Evolutionary conservation across 2,113 vertebrate genomes (phyloP), one percentile per base, ranked within the genome.

Genomic region (Cottus gobio): DNA sequence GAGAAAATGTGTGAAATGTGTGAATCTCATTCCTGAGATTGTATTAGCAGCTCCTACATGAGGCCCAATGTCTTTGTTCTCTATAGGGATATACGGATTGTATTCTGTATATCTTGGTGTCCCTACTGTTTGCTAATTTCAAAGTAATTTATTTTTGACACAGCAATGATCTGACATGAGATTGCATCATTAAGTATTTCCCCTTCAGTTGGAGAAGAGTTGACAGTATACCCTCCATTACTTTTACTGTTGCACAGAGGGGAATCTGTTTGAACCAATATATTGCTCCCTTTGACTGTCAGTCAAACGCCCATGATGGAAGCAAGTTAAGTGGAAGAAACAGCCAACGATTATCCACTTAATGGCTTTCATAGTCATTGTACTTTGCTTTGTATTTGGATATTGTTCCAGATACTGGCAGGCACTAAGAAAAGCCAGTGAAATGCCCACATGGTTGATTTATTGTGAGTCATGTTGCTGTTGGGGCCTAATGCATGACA

Each of bases 371-470:
- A 79, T 78, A 66, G 74, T 72, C 70, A 48, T 84, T 5, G 62
- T 87, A 69, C 48, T 83, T 78, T 61, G 87, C 30, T 86, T 89
- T 50, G 84, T 83, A 36, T 79, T 68, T 72, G 72, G 15, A 54
- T 78, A 54, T 79, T 72, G 90, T 91, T 89, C 91, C 74, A 88
- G 77, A 75, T 52, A 75, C 83, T 92, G 87, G 69, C 85, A 89
- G 78, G 71, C 62, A 64, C 82, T 93, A 80, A 92, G 91, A 92
- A 82, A 80, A 80, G 79, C 44, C 66, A 77, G 74, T 65, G 37
- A 75, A 86, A 86, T 58, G 66, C 39, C 83, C 73, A 84, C 75
- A 76, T 88, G 86, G 85, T 90, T 79, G 76, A 85, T 92, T 77
- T 83, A 71, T 84, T 83, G 73, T 91, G 86, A 82, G 67, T 87